Evolutionary conservation across 2,888 invertebrate genomes (phyloP), one percentile per base, ranked within the genome.

Genomic region (Actias luna): DNA sequence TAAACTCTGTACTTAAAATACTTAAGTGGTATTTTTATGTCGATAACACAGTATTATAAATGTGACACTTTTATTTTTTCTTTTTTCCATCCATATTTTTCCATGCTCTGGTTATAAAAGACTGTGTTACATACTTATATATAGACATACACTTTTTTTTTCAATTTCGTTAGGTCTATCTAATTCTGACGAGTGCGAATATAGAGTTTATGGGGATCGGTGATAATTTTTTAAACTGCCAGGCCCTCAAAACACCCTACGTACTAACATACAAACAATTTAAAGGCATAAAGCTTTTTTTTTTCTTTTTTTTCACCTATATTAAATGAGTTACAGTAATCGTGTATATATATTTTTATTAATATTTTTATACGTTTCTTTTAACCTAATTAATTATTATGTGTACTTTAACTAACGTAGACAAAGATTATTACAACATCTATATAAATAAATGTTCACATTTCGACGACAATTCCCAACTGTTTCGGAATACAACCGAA

Each of bases 331-430:
- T 91, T 86, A 89, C 77, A 88, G 83, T 89, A 89, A 84, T 86
- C 75, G 89, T 91, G 92, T 92, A 90, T 92, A 92, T 92, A 92
- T 92, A 92, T 92, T 92, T 92, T 92, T 92, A 91, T 92, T 92
- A 88, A 82, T 90, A 88, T 92, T 89, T 69, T 84, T 80, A 85
- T 87, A 86, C 85, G 84, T 89, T 83, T 81, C 76, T 77, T 83
- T 79, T 81, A 85, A 84, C 85, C 89, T 91, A 90, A 85, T 86
- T 86, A 87, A 87, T 36, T 39, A 87, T 36, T 39, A 59, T 87
- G 90, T 91, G 90, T 91, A 89, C 87, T 89, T 89, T 79, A n/a
- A 84, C 87, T 89, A 89, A 86, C 80, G 85, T 88, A 92, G 89
- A 91, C 87, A 89, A 87, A 87, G 88, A 89, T 90, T 89, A 88